phyloP scores from a whole-genome alignment of 2,113 vertebrate species.

The Gasterosteus aculeatus region DNA sequence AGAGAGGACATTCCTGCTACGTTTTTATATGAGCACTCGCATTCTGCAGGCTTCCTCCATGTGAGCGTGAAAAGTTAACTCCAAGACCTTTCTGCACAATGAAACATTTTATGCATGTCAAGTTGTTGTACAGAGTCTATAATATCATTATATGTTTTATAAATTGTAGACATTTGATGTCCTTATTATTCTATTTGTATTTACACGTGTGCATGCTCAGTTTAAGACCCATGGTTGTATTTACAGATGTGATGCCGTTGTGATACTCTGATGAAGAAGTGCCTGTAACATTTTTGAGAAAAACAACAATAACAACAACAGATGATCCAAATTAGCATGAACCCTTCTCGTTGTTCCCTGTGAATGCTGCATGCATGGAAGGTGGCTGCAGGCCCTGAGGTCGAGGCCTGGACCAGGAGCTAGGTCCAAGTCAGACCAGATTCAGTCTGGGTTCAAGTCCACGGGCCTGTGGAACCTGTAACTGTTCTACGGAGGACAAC shows the following conservation, averaged over 20 bases:
- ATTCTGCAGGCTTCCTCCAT: slow-evolving; percentile 25
- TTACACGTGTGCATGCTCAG: slow-evolving; percentile 59
- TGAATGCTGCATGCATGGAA: slow-evolving; percentile 57
- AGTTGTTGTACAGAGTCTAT: slow-evolving; percentile 62
- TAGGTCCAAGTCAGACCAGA: not conserved
- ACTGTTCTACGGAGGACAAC: not conserved
- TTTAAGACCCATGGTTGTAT: slow-evolving; percentile 30
- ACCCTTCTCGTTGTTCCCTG: slow-evolving; percentile 51
- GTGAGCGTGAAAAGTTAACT: slow-evolving; percentile 32
- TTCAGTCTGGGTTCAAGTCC: not conserved
- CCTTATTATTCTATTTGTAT: slow-evolving; percentile 33
- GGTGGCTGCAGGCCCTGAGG: slow-evolving; percentile 10
- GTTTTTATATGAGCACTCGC: slow-evolving; percentile 25
- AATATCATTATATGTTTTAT: slow-evolving; percentile 65
- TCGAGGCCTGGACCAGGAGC: slow-evolving; percentile 53
- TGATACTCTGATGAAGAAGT: slow-evolving; percentile 66
- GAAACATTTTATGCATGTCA: slow-evolving; percentile 65
- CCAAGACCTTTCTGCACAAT: slow-evolving; percentile 37
- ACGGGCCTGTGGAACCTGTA: not conserved
- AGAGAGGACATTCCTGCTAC: not conserved
- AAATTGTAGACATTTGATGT: slow-evolving; percentile 36
- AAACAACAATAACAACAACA: not conserved
- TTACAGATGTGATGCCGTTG: slow-evolving; percentile 31
- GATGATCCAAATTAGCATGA: slow-evolving; percentile 65
- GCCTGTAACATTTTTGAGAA: slow-evolving; percentile 65